Evolutionary conservation across 2,797 vertebrate species (phyloP).

Genomic region (Graptemys geographica): DNA sequence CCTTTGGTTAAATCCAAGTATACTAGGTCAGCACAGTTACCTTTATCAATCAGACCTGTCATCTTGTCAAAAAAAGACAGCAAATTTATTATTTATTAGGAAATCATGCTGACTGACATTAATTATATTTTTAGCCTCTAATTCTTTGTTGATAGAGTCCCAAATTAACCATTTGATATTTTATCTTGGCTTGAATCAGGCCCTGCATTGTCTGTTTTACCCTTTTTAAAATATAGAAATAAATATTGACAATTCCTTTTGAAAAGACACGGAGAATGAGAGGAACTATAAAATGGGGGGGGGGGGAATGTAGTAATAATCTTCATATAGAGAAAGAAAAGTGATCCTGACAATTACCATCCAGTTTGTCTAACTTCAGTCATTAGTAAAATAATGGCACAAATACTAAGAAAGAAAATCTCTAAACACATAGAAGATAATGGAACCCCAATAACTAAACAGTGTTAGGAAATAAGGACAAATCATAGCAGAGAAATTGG

Average conservation of each 20-base stretch:
- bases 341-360: not conserved
- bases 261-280: not conserved
- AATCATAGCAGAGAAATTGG: not conserved
- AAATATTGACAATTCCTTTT: not conserved
- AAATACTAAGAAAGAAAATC: not conserved
- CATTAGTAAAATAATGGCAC: not conserved
- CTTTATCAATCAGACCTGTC: not conserved
- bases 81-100: not conserved
- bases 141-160: not conserved
- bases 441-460: not conserved
- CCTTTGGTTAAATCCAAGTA: not conserved
- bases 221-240: not conserved
- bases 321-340: not conserved
- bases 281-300: not conserved
- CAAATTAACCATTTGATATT: not conserved
- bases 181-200: not conserved
- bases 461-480: not conserved
- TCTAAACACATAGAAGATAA: not conserved
- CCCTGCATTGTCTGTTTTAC: too few species aligned
- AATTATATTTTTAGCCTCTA: not conserved
- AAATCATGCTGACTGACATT: not conserved
- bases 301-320: not conserved
- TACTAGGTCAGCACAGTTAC: not conserved
- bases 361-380: not conserved
- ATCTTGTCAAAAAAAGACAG: not conserved